Base-by-base conservation (phyloP, 2,113 vertebrate species). In the Pygathrix nemaeus region DNA sequence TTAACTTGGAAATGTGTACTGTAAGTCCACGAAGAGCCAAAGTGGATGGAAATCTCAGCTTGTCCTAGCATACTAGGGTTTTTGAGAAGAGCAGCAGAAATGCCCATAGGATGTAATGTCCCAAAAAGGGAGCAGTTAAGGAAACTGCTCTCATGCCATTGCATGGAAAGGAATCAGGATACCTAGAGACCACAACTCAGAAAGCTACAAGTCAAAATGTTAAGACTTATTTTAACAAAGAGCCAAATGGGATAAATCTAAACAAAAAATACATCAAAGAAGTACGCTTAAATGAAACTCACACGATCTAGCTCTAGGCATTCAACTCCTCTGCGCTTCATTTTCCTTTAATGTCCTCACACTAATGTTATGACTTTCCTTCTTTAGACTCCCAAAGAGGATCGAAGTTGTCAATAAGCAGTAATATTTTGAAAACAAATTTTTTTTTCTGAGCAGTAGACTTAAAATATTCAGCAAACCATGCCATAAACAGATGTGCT, bases 1-100 rank as follows among this genome's bases (percentile, higher is more conserved):
- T 94, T 90, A 27, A 72, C 75, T 57, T 95, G 59, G 48, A 90
- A 86, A 90, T 85, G 6, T 55, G 2, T 96, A 3, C n/a, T 91
- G 0, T 64, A 75, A 55, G 64, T 88, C 72, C 55, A 10, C 38
- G 68, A 84, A 68, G 55, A 80, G n/a, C 30, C 48, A 38, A 50
- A 52, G 23, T 35, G 23, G 30, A 35, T 43, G 18, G 76, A 61
- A 70, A 59, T 78, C 45, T 93, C 32, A 52, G n/a, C 48, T 50
- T 95, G 68, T 61, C 66, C 76, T 70, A 21, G 23, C n/a, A 76
- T 50, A 87, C 30, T 5, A 57, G 32, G 6, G 23, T 75, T 90
- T 94, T 81, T 57, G 80, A 48, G 2, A 45, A 84, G 35, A 40
- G 48, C n/a, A 23, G 16, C n/a, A 85, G 40, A 61, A 79, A 48